phyloP scores from a whole-genome alignment of 2,113 vertebrate species.

The Collichthys lucidus region DNA sequence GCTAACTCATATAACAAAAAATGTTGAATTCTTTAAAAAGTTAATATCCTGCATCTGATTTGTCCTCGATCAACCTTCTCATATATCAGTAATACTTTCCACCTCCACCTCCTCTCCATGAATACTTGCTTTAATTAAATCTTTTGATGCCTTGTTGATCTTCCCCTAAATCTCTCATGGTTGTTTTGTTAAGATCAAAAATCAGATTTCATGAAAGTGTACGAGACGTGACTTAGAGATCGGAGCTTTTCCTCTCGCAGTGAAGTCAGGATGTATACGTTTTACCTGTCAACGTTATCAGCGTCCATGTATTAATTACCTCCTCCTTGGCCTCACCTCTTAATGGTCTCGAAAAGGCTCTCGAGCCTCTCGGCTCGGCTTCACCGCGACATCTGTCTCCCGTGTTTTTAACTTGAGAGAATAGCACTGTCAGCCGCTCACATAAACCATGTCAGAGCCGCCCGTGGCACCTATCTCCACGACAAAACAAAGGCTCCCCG shows the following conservation, averaged over 20 bases:
- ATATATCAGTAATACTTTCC: too few species aligned
- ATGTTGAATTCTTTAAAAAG: not conserved
- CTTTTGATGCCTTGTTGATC: constrained; percentile 12
- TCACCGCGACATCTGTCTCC: constrained; percentile 54
- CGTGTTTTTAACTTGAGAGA: constrained; percentile 64
- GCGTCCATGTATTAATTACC: constrained; percentile 60
- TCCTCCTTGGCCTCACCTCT: constrained; percentile 23
- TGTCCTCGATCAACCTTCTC: not conserved
- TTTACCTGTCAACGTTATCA: constrained; percentile 57
- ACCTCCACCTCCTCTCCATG: too few species aligned
- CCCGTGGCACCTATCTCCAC: constrained; percentile 70
- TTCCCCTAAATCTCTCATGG: not conserved
- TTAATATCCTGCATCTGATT: not conserved
- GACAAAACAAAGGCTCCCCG: constrained; percentile 74
- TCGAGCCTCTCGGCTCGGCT: constrained; percentile 2
- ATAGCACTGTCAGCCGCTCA: constrained; percentile 66
- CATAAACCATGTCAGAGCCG: constrained; percentile 63
- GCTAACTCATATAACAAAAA: not conserved
- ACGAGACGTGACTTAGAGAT: not conserved
- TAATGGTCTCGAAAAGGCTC: constrained; percentile 47
- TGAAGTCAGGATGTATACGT: constrained; percentile 33
- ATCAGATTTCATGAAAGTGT: not conserved
- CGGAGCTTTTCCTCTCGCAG: not conserved
- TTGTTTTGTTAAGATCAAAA: constrained; percentile 3
- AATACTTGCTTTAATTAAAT: constrained; percentile 8